A percentile compares a stretch with the other conserved stretches of the same genome.
phyloP scores from a whole-genome alignment of 2,888 invertebrate species.

The Tetanocera ferruginea region DNA sequence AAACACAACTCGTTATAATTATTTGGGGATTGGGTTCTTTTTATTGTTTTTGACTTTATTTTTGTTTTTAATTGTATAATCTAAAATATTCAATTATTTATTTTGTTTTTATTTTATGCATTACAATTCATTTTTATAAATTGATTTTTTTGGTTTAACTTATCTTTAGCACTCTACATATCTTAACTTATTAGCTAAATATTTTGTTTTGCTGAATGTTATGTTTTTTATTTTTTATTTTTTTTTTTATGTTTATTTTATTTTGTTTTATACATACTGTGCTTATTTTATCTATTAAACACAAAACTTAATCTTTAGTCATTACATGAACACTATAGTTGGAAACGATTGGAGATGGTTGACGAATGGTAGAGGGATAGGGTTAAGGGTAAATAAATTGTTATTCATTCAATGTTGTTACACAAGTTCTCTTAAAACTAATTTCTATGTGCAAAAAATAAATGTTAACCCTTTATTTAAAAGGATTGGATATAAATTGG shows the following conservation, averaged over 20 bases:
- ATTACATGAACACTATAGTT: no score
- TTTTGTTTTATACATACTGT: not conserved
- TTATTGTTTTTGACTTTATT: slow-evolving; percentile 55
- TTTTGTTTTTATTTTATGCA: slow-evolving; percentile 12
- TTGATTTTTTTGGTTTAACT: not conserved
- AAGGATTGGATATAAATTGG: no score
- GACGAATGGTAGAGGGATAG: no score
- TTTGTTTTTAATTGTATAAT: slow-evolving; percentile 43
- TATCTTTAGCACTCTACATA: not conserved
- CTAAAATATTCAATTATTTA: slow-evolving; percentile 32
- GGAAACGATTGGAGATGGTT: no score
- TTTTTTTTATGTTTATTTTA: slow-evolving; percentile 2
- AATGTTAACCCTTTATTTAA: not conserved
- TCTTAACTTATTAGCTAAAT: not conserved
- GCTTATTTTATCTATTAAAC: no score
- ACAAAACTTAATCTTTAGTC: no score
- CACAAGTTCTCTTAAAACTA: slow-evolving; percentile 10
- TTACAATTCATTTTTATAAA: slow-evolving; percentile 12
- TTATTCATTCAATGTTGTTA: not conserved
- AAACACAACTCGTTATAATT: not conserved
- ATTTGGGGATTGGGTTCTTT: slow-evolving; percentile 51
- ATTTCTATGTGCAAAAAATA: slow-evolving; percentile 30
- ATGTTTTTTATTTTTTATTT: slow-evolving; percentile 11
- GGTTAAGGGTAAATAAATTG: no score
- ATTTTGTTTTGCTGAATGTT: not conserved